Evolutionary conservation across 2,113 vertebrate species (phyloP), one percentile per base, ranked within the genome.

Genomic region (Phasianus colchicus): DNA sequence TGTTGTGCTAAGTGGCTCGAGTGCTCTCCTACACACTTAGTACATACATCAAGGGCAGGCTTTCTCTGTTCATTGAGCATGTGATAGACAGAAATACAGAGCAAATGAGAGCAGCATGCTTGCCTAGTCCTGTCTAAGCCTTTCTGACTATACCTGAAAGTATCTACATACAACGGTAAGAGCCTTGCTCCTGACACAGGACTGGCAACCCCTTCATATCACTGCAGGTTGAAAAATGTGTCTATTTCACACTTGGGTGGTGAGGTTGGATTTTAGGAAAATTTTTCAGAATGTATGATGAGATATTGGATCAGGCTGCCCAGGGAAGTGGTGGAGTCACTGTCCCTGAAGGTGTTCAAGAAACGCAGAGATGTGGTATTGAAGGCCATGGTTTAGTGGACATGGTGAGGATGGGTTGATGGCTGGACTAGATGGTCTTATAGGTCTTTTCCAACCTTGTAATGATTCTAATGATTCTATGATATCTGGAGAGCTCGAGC

Each of bases 161-260:
- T 57, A 85, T 30, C 43, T 60, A 34, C 1, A 0, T 55, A 74
- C 12, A 45, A 89, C 22, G 17, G 22, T 5, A 52, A 34, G 71
- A 78, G 65, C 11, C 32, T 34, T 61, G 34, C 27, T 87, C 45
- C 50, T 55, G 9, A 2, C 9, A 30, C 4, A 32, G 42, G 25
- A 11, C 2, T 9, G 24, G 4, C 34, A 45, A 21, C 4, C 25
- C 30, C 64, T 65, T 57, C 0, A 0, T 55, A 25, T 47, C 76
- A 52, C 34, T 57, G 29, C 15, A 22, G 10, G 40, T 9, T 88
- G 66, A 69, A 88, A 88, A 90, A 25, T 20, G 8, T 45, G n/a
- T 6, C 0, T n/a, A 70, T 92, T 92, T 83, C 30, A 54, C 40
- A 69, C 0, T 0, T n/a, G 22, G 16, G 27, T 16, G 27, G 52